Evolutionary conservation across 2,888 invertebrate species (phyloP), one percentile per base, ranked within the genome.

Genomic region (Drosophila emarginata): DNA sequence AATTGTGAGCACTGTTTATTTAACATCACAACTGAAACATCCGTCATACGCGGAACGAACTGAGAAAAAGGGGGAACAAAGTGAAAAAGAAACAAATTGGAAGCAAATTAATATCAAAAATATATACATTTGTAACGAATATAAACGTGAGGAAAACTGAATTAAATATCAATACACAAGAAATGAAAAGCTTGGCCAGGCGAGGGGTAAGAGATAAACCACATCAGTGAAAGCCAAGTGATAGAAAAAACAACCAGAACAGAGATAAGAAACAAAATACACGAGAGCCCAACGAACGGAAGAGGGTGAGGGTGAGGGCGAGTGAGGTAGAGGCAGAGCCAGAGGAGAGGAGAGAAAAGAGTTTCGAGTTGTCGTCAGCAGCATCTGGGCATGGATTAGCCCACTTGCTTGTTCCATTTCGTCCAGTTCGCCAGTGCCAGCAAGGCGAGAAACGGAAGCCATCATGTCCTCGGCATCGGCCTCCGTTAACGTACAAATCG

Each of bases 401-500:
- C 12, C 6, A 45, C 32, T 54, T 54, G 32, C 18, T 54, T 12
- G 18, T 12, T 21, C 21, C 21, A 4, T 45, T 45, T 45, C 12
- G 45, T 54, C 54, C 54, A 45, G 45, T 45, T 45, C 18, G 18
- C 45, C 18, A 45, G 18, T 21, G 45, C 45, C 45, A 45, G 45
- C 45, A 45, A 45, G 45, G 45, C 45, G 45, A 18, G 18, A 18
- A 14, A 45, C 45, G 45, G 45, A 45, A 32, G 36, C 14, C 66
- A 59, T 28, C 68, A 90, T 90, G 90, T 89, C 90, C 93, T 94
- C 94, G 92, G 93, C 94, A 26, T 45, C 45, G 45, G 69, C 45
- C 32, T 15, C 54, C 86, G 93, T 94, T 67, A 94, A 94, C 89
- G 94, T 95, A 89, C 94, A 94, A 92, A 93, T 94, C 89, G 93